phyloP scores from a whole-genome alignment of 2,888 invertebrate genomes.

The Tenthredo notha region DNA sequence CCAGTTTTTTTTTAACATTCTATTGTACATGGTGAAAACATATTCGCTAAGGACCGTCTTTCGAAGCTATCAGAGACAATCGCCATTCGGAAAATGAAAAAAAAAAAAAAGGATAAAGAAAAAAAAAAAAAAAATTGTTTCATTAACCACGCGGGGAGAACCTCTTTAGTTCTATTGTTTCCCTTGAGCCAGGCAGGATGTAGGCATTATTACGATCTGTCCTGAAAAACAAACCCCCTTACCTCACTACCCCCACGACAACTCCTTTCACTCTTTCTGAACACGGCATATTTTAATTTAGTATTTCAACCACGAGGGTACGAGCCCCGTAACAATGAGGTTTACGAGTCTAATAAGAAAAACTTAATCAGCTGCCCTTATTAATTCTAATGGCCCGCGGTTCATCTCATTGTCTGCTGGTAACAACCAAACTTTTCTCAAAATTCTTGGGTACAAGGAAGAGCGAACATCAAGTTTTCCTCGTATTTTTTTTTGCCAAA shows the following conservation, averaged over 20 bases:
- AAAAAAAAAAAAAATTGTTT: neutral
- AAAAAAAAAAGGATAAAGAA: neutral
- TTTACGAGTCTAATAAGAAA: slow-evolving; percentile 43
- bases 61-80: slow-evolving; percentile 6
- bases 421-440: neutral
- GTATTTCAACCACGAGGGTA: slow-evolving; percentile 21
- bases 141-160: slow-evolving; percentile 25
- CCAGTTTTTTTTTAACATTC: neutral
- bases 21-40: neutral
- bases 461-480: neutral
- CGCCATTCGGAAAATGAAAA: no score
- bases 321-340: slow-evolving; percentile 28
- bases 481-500: neutral
- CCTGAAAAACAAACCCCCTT: slow-evolving; percentile 20
- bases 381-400: slow-evolving; percentile 25
- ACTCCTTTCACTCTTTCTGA: neutral
- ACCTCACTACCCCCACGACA: neutral
- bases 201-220: slow-evolving; percentile 41
- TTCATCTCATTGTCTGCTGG: slow-evolving; percentile 13
- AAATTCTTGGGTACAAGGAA: neutral
- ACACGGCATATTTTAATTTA: slow-evolving; percentile 48
- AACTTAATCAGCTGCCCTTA: slow-evolving; percentile 34
- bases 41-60: neutral
- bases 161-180: slow-evolving; percentile 41
- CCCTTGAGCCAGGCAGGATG: slow-evolving; percentile 20